These are phyloP conservation scores for Ornithoptera priamus DNA, from an alignment of 2,888 invertebrate genomes.

Conservation along the genomic window DNA sequence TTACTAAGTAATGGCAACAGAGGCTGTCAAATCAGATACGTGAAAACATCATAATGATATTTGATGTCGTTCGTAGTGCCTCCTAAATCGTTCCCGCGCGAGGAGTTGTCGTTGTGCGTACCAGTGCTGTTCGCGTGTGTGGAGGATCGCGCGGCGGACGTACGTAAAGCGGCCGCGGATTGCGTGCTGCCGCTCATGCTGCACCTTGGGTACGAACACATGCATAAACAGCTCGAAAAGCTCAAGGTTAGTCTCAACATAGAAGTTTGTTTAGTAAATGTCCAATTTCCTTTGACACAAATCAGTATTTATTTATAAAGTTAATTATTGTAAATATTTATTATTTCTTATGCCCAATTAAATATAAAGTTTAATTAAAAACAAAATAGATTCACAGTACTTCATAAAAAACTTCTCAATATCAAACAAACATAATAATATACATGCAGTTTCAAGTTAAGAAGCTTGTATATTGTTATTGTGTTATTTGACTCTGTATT, in stretches of 20 bases:
- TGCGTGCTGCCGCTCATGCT: slow-evolving; percentile 96
- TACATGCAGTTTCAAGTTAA: too few species aligned
- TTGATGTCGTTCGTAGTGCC: slow-evolving; percentile 65
- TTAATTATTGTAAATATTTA: too few species aligned
- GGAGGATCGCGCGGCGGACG: slow-evolving; percentile 95
- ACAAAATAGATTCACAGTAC: too few species aligned
- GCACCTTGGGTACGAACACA: slow-evolving; percentile 90
- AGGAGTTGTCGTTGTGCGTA: slow-evolving; percentile 89
- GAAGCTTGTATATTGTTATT: too few species aligned
- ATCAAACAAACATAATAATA: too few species aligned
- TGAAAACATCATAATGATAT: not conserved
- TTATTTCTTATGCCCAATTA: too few species aligned
- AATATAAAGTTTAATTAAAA: too few species aligned
- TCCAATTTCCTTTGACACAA: too few species aligned
- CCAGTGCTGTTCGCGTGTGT: slow-evolving; percentile 89
- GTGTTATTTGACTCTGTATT: not conserved
- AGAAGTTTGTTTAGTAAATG: not conserved
- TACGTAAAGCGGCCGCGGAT: slow-evolving; percentile 93
- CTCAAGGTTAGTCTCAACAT: slow-evolving; percentile 80
- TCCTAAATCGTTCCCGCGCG: slow-evolving; percentile 86
- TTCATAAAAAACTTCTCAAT: too few species aligned
- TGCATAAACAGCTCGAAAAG: slow-evolving; percentile 88
- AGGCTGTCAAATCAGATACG: too few species aligned
- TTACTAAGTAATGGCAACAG: too few species aligned
- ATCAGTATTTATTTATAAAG: too few species aligned